Base-by-base conservation (phyloP, 2,888 invertebrate species). In the Amiota minor region DNA sequence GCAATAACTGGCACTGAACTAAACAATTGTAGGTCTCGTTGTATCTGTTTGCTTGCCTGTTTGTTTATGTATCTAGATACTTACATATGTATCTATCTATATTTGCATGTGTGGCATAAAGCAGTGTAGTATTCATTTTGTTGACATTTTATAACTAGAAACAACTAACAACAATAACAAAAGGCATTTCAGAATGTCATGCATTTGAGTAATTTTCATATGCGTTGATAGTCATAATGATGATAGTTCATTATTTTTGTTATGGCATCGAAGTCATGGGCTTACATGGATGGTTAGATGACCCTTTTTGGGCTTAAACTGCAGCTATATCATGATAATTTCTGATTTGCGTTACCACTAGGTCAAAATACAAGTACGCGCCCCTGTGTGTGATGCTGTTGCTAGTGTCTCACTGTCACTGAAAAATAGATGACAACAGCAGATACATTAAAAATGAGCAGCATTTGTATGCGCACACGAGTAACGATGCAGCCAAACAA, bases 121-220 rank as follows among this genome's bases (percentile, higher is more conserved):
- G 61, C 49, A 62, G n/a, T 71, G n/a, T n/a, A 71, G 50, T 62
- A 62, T 62, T 35, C 61, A 71, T 61, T 71, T 61, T 45, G 47
- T 50, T 71, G 71, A 71, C 71, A 70, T 61, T 61, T 61, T 50
- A 14, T 59, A 20, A 20, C 59, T 35, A 35, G 6, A 3, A 35
- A 35, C 35, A 35, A 35, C 59, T 35, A 35, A 35, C 35, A 35
- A 35, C 35, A 35, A 35, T 35, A 35, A 35, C 6, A 35, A 35
- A 35, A 35, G 35, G 35, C 35, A 35, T 6, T 59, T 18, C 35
- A 35, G 20, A 59, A 59, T 16, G 20, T 4, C 12, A 1, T 3
- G 9, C 59, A 20, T 59, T 59, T 59, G 11, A 11, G 23, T 18
- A 18, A 20, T 59, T 59, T 59, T 59, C 20, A 11, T 11, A 59